Evolutionary conservation across 1,140 invertebrate species (phyloP).

Genomic region (Tetragonula clypearis): DNA sequence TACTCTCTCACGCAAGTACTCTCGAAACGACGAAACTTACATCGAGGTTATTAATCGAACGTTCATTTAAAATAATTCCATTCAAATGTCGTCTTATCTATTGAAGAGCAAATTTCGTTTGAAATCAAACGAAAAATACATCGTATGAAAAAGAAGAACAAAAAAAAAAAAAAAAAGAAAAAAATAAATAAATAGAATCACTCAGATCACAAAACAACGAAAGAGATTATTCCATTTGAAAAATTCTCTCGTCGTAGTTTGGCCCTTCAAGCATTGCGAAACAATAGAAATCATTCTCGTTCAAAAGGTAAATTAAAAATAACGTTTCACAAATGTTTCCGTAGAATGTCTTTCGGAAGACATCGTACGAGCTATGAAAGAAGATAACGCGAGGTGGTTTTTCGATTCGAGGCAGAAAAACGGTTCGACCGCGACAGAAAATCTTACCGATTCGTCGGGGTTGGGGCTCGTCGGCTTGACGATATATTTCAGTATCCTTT

Average conservation of each 20-base stretch:
- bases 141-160: no score
- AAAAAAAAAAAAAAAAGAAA: no score
- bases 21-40: background rate
- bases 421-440: background rate
- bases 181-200: no score
- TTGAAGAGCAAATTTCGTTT: no score
- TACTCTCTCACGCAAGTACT: background rate
- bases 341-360: no score
- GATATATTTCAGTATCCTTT: slow-evolving; percentile 19
- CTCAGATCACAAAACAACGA: background rate
- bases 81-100: background rate
- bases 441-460: slow-evolving; percentile 58
- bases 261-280: background rate
- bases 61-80: background rate
- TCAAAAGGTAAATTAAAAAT: background rate
- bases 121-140: background rate
- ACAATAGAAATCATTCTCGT: background rate
- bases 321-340: background rate
- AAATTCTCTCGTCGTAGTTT: background rate
- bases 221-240: background rate
- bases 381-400: background rate
- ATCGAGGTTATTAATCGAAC: background rate
- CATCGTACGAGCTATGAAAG: no score
- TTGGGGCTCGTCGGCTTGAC: background rate
- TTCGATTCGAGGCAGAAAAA: background rate